Percentiles rank a stretch among this genome's conserved stretches.
phyloP scores from a whole-genome alignment of 2,888 invertebrate genomes.

The Lepidochitona cinerea region DNA sequence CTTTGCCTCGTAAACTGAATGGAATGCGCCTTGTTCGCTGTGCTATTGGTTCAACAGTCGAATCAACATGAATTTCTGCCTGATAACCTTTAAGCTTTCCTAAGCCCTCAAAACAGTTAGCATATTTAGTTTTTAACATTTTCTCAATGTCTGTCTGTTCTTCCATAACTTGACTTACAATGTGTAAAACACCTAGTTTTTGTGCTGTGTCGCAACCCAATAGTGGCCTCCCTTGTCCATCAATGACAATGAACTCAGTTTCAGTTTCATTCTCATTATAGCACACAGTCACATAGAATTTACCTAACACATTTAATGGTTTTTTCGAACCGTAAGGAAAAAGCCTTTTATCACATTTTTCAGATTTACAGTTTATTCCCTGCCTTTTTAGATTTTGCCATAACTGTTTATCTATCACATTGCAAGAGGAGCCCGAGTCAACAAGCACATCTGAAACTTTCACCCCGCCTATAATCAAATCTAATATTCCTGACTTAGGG shows the following conservation, averaged over 20 bases:
- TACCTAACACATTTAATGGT: neutral
- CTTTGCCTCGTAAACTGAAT: conserved; percentile 16
- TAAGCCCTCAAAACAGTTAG: conserved; percentile 21
- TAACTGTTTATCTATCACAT: conserved; percentile 10
- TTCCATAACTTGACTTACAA: neutral
- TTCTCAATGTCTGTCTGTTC: neutral
- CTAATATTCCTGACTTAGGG: neutral
- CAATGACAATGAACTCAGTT: neutral
- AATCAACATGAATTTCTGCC: conserved; percentile 15
- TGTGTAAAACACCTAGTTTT: neutral
- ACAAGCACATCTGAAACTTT: neutral
- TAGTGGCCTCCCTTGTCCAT: neutral
- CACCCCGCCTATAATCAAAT: neutral
- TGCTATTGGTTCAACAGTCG: conserved; percentile 21
- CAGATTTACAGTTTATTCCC: neutral
- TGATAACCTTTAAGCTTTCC: conserved; percentile 26
- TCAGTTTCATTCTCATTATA: neutral
- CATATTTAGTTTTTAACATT: conserved; percentile 12
- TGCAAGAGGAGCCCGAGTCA: conserved; percentile 10
- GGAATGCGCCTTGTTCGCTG: conserved; percentile 22
- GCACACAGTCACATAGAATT: neutral
- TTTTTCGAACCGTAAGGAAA: neutral
- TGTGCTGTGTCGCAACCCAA: neutral
- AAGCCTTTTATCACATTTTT: neutral
- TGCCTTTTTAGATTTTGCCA: conserved; percentile 11